A percentile compares a stretch with the other conserved stretches of the same genome.
phyloP scores from a whole-genome alignment of 2,113 vertebrate genomes.

The Osmerus eperlanus region DNA sequence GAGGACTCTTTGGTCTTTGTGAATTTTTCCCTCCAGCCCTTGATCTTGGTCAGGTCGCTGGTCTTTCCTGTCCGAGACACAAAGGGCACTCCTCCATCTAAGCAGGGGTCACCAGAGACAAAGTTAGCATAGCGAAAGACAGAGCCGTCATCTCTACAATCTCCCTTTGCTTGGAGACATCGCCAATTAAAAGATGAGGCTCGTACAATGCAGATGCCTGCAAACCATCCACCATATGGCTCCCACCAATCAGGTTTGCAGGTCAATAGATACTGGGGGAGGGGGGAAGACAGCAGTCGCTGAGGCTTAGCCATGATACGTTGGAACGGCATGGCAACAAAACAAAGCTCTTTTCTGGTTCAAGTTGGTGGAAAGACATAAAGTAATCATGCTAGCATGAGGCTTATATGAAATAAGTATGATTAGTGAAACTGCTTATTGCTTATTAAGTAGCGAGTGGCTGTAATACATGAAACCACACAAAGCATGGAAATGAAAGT shows the following conservation, averaged over 20 bases:
- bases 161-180: not conserved
- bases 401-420: not conserved
- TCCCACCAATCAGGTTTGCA: not conserved
- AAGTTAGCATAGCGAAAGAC: constrained; percentile 32
- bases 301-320: not conserved
- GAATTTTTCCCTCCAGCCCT: constrained; percentile 92
- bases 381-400: not conserved
- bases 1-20: constrained; percentile 51
- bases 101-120: constrained; percentile 34
- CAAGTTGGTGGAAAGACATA: not conserved
- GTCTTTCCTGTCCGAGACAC: constrained; percentile 94
- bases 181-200: not conserved
- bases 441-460: constrained; percentile 1
- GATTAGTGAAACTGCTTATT: not conserved
- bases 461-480: not conserved
- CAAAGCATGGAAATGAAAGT: not conserved
- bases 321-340: not conserved
- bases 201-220: not conserved
- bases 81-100: constrained; percentile 81
- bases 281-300: not conserved
- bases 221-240: not conserved
- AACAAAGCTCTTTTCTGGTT: not conserved
- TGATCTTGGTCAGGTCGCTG: constrained; percentile 91
- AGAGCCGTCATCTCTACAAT: not conserved
- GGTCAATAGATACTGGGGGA: not conserved